phyloP scores from a whole-genome alignment of 2,888 invertebrate genomes.

The Pterostichus niger region DNA sequence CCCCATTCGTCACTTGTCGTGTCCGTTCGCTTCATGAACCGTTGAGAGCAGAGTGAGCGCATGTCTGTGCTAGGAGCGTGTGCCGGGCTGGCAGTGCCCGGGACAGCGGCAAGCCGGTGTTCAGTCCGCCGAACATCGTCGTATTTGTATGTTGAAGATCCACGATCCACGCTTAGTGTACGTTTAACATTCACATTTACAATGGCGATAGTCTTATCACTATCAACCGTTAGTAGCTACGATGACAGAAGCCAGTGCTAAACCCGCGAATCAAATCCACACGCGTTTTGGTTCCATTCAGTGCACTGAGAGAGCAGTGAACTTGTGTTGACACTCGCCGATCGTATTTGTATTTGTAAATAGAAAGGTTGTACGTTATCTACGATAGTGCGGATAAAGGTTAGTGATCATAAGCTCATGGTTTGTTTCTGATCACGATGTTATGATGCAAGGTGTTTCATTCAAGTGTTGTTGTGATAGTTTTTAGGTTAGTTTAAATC shows the following conservation, averaged over 20 bases:
- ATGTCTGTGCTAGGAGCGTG: slow-evolving; percentile 57
- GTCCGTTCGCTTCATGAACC: not conserved
- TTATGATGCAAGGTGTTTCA: not conserved
- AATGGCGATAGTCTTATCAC: slow-evolving; percentile 3
- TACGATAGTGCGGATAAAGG: slow-evolving; percentile 7
- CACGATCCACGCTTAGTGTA: not conserved
- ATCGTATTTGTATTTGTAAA: slow-evolving; percentile 56
- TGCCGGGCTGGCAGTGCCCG: slow-evolving; percentile 54
- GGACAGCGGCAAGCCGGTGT: slow-evolving; percentile 20
- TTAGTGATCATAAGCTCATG: slow-evolving; percentile 4
- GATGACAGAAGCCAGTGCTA: slow-evolving; percentile 25
- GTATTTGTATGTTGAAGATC: slow-evolving; percentile 1
- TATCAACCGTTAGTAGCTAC: slow-evolving; percentile 26
- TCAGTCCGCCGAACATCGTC: slow-evolving; percentile 36
- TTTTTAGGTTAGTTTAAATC: slow-evolving; percentile 63
- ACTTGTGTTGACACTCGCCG: slow-evolving; percentile 59
- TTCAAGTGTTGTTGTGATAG: slow-evolving; percentile 25
- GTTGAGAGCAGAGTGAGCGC: slow-evolving; percentile 40
- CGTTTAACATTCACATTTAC: slow-evolving; percentile 11
- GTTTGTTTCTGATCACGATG: not conserved
- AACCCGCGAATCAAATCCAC: slow-evolving; percentile 17
- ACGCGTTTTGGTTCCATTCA: slow-evolving; percentile 7
- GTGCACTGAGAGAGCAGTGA: slow-evolving; percentile 54
- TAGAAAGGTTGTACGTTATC: slow-evolving; percentile 48
- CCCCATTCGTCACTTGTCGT: slow-evolving; percentile 7